phyloP scores from a whole-genome alignment of 2,888 invertebrate species.

The Cephus rjabovi region DNA sequence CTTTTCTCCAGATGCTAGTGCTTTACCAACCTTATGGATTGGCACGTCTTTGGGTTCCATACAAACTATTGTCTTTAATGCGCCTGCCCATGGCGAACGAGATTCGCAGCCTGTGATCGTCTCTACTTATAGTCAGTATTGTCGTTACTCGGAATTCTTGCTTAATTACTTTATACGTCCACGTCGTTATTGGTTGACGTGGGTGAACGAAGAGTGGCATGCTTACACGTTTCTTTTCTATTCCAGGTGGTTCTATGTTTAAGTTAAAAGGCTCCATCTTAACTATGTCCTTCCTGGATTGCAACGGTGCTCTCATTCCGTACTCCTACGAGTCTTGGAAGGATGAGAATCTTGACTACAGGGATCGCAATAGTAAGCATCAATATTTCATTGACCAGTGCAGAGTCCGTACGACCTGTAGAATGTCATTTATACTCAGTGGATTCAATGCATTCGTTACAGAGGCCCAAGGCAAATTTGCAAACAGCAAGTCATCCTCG shows the following conservation, averaged over 20 bases:
- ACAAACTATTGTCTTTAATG: slow-evolving; percentile 88
- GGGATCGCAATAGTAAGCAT: slow-evolving; percentile 54
- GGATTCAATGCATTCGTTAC: not conserved
- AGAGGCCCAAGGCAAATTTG: slow-evolving; percentile 60
- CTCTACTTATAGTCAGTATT: slow-evolving; percentile 82
- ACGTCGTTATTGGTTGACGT: not conserved
- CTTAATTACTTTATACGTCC: not conserved
- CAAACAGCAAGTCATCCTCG: slow-evolving; percentile 81
- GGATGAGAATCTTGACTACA: slow-evolving; percentile 81
- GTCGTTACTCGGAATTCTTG: not conserved
- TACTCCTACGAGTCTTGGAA: slow-evolving; percentile 93
- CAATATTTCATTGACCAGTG: not conserved
- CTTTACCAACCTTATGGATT: slow-evolving; percentile 95
- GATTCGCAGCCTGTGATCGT: slow-evolving; percentile 89
- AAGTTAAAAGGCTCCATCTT: slow-evolving; percentile 95
- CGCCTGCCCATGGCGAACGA: slow-evolving; percentile 83
- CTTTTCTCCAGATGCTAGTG: slow-evolving; percentile 78
- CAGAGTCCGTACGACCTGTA: not conserved
- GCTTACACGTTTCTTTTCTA: slow-evolving; percentile 9
- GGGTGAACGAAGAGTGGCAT: not conserved
- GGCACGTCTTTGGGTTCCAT: slow-evolving; percentile 98
- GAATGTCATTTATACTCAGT: not conserved
- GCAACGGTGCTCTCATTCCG: slow-evolving; percentile 91
- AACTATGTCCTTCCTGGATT: slow-evolving; percentile 96
- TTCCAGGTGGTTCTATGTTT: slow-evolving; percentile 92